Evolutionary conservation across 2,888 invertebrate species (phyloP), one percentile per base, ranked within the genome.

Genomic region (Temnothorax unifasciatus): DNA sequence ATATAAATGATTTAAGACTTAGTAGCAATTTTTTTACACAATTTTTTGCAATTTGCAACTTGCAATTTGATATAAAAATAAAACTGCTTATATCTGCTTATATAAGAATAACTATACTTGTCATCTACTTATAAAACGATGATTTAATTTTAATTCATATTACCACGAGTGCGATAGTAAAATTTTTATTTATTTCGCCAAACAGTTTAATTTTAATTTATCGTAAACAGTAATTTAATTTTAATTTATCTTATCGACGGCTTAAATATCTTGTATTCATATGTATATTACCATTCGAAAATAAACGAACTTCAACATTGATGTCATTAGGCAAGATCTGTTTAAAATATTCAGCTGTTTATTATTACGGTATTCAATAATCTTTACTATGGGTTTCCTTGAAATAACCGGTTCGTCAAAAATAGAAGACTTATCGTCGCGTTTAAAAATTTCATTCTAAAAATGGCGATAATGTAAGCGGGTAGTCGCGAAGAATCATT

Each of bases 401-500:
- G 11, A 38, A 54, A 21, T 54, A 11, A 61, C 5, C n/a, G 4
- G 13, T 11, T 57, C 15, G 4, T 29, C n/a, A 29, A 47, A 44
- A 71, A 4, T 21, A 54, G 18, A n/a, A 52, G 6, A n/a, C 21
- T 8, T 41, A 54, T 71, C 15, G 38, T 41, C 9, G 15, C 15
- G 15, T 52, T 61, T 25, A 18, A 57, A 44, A 57, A 29, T 69
- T 52, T 64, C n/a, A 61, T 18, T 38, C 63, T 77, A 74, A 85
- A 86, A 84, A 5, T 21, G 34, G 47, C 25, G 25, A 85, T 50
- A 74, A 85, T 34, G 52, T 66, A 61, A 73, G 85, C 79, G 73
- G 38, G 61, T 79, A 83, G 61, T 54, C 21, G 66, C 76, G 73
- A 44, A 71, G 81, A 84, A 85, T 90, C 75, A 83, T 87, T 86